Evolutionary conservation across 2,113 vertebrate genomes (phyloP).

Genomic region (Cyrtonyx montezumae): DNA sequence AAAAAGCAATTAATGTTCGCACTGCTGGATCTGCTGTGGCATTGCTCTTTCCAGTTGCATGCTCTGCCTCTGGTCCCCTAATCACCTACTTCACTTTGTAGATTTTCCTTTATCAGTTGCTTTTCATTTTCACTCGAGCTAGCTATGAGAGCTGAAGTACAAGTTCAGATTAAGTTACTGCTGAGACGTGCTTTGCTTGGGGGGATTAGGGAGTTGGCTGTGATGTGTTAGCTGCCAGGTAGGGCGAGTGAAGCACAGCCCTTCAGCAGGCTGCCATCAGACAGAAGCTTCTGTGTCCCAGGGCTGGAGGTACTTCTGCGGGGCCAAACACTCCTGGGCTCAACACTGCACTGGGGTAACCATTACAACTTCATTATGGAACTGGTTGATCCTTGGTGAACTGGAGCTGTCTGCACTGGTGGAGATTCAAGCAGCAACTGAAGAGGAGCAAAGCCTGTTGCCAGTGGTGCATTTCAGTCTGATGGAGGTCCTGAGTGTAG

Average conservation of each 20-base stretch:
- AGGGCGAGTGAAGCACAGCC: neutral
- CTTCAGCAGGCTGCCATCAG: neutral
- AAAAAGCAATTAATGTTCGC: conserved; percentile 48
- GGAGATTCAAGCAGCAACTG: neutral
- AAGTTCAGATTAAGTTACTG: conserved; percentile 46
- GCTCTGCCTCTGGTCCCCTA: conserved; percentile 12
- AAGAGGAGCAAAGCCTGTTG: neutral
- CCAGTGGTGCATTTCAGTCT: neutral
- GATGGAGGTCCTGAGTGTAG: neutral
- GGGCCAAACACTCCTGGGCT: neutral
- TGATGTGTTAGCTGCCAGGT: neutral
- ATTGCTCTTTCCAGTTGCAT: neutral
- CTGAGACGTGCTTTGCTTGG: conserved; percentile 24
- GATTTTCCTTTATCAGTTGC: conserved; percentile 27
- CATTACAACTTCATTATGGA: neutral
- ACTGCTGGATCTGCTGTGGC: neutral
- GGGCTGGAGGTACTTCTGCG: neutral
- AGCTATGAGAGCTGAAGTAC: neutral
- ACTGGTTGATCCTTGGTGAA: neutral
- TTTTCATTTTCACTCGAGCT: conserved; percentile 43
- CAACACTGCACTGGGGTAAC: neutral
- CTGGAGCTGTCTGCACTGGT: neutral
- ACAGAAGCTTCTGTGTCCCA: neutral
- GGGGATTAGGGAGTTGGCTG: neutral
- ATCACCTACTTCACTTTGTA: neutral